Conservation (phyloP, 1,140 invertebrate genomes). For the Campoletis sonorensis region DNA sequence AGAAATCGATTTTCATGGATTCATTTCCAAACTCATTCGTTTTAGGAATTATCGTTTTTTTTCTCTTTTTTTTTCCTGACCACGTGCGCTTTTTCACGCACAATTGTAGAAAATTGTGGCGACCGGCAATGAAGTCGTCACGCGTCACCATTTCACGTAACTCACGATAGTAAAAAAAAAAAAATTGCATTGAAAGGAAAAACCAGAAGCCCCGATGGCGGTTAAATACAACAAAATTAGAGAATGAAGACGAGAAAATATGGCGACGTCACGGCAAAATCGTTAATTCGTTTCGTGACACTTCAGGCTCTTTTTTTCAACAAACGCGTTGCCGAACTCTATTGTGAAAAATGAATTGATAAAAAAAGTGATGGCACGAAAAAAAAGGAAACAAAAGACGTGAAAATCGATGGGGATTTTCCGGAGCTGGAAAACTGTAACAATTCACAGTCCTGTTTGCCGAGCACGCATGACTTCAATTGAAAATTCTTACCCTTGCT, state of each 20-base stretch:
- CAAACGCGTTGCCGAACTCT: background rate
- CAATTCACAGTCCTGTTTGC: too few species aligned
- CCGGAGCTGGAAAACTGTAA: background rate
- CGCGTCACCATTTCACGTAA: background rate
- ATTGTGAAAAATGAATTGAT: constrained; percentile 6
- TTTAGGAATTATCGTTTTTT: background rate
- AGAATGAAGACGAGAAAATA: background rate
- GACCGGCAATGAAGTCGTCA: background rate
- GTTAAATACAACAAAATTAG: background rate
- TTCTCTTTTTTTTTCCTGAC: background rate
- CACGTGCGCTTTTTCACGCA: background rate
- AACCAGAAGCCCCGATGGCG: background rate
- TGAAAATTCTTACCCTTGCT: background rate
- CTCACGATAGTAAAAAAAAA: background rate
- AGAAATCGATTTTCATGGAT: too few species aligned
- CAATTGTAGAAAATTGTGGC: background rate
- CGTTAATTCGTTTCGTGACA: constrained; percentile 14
- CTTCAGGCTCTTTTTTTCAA: background rate
- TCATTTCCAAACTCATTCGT: too few species aligned
- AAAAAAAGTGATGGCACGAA: background rate
- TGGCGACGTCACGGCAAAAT: background rate
- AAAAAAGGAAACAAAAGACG: background rate
- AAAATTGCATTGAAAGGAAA: constrained; percentile 6
- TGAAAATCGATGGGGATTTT: background rate
- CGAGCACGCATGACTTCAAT: too few species aligned